Evolutionary conservation across 2,113 vertebrate species (phyloP).

Genomic region (Octodon degus): DNA sequence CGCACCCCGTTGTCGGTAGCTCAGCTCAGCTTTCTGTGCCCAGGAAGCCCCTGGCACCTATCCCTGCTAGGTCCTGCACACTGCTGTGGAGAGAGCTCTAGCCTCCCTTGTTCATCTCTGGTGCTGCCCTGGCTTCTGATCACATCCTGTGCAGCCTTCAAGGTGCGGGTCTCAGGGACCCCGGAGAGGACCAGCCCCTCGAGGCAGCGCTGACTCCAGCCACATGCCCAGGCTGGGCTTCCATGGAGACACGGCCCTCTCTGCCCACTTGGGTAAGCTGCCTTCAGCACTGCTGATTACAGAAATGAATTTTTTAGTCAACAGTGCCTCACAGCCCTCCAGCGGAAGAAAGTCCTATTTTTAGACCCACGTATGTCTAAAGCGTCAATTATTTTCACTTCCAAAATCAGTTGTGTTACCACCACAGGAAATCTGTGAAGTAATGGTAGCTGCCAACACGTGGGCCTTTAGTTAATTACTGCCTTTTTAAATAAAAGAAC

Average conservation of each 20-base stretch:
- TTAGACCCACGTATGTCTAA: neutral
- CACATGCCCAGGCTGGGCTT: constrained; percentile 3
- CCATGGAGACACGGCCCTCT: constrained; percentile 43
- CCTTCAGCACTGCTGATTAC: constrained; percentile 34
- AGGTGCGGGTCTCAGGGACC: neutral
- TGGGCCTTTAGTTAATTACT: constrained; percentile 30
- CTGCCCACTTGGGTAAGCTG: neutral
- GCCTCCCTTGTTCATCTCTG: neutral
- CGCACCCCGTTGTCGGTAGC: neutral
- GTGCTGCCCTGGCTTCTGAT: neutral
- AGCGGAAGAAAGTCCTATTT: constrained; percentile 18
- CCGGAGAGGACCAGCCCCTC: neutral
- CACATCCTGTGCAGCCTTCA: neutral
- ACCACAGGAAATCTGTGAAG: constrained; percentile 25
- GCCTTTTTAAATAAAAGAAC: constrained; percentile 43
- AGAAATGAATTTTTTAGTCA: constrained; percentile 58
- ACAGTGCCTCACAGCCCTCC: neutral
- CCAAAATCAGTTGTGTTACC: constrained; percentile 37
- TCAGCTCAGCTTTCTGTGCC: neutral
- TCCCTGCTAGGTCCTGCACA: neutral
- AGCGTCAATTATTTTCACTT: constrained; percentile 51
- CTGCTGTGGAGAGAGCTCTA: neutral
- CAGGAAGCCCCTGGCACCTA: neutral
- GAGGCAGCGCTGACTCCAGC: neutral
- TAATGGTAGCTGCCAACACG: constrained; percentile 43